Conservation (phyloP, 1,140 invertebrate genomes). For the Drosophila baimaii region DNA sequence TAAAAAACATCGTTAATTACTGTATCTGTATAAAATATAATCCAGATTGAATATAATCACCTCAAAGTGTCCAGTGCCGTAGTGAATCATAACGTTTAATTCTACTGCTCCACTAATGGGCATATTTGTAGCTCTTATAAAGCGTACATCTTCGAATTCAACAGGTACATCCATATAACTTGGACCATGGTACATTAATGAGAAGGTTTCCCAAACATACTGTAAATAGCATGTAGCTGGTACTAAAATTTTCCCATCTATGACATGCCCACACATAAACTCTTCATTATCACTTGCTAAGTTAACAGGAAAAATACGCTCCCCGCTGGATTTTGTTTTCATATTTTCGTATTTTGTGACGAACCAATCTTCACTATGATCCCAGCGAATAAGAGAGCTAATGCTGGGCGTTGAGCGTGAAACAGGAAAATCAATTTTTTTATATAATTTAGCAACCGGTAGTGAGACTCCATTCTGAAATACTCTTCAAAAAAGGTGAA, state of each 20-base stretch:
- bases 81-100: constrained; percentile 92
- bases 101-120: constrained; percentile 89
- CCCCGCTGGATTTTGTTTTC: constrained; percentile 85
- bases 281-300: constrained; percentile 89
- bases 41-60: constrained; percentile 28
- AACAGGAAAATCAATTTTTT: constrained; percentile 90
- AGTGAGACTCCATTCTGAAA: constrained; percentile 84
- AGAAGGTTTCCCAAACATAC: constrained; percentile 95
- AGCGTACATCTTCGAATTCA: constrained; percentile 94
- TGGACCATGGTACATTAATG: constrained; percentile 89
- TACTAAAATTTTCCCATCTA: constrained; percentile 94
- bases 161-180: constrained; percentile 90
- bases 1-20: constrained; percentile 22
- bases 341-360: constrained; percentile 83
- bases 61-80: constrained; percentile 93
- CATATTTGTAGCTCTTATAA: constrained; percentile 92
- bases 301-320: constrained; percentile 87
- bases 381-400: constrained; percentile 93
- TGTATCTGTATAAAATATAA: not conserved
- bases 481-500: constrained; percentile 28
- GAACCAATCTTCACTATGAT: constrained; percentile 92
- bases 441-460: constrained; percentile 86
- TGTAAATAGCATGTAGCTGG: constrained; percentile 95
- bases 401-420: constrained; percentile 91
- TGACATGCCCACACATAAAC: constrained; percentile 93